These are phyloP conservation scores for Poeciliopsis occidentalis DNA, from an alignment of 2,113 vertebrate genomes.

Conservation along the genomic window DNA sequence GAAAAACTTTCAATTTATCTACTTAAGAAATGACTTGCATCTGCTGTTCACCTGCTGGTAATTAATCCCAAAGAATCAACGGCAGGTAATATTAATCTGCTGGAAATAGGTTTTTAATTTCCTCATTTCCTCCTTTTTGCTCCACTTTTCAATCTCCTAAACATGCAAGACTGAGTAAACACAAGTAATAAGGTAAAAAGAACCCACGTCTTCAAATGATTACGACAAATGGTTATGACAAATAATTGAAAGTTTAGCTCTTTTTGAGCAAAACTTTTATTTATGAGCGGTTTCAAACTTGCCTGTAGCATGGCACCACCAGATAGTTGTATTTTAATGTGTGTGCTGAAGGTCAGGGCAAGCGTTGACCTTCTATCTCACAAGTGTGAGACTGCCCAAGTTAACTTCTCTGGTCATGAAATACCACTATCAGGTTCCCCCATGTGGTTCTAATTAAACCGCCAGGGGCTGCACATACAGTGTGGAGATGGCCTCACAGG, in stretches of 20 bases:
- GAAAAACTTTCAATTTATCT: no score
- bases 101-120: no score
- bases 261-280: neutral
- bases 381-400: constrained; percentile 36
- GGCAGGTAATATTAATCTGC: no score
- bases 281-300: neutral
- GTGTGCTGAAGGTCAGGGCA: constrained; percentile 32
- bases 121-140: no score
- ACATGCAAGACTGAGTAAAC: no score
- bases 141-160: no score
- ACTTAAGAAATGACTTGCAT: neutral
- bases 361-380: constrained; percentile 52
- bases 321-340: constrained; percentile 1
- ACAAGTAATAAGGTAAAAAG: no score
- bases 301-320: neutral
- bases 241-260: neutral
- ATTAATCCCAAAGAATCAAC: neutral
- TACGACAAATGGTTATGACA: no score
- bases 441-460: constrained; percentile 76
- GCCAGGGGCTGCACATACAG: constrained; percentile 62
- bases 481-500: constrained; percentile 55
- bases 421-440: constrained; percentile 65
- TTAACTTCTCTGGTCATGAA: constrained; percentile 54
- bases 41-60: neutral
- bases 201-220: no score